Conservation (phyloP, 2,113 vertebrate genomes). For the Etia nguti region DNA sequence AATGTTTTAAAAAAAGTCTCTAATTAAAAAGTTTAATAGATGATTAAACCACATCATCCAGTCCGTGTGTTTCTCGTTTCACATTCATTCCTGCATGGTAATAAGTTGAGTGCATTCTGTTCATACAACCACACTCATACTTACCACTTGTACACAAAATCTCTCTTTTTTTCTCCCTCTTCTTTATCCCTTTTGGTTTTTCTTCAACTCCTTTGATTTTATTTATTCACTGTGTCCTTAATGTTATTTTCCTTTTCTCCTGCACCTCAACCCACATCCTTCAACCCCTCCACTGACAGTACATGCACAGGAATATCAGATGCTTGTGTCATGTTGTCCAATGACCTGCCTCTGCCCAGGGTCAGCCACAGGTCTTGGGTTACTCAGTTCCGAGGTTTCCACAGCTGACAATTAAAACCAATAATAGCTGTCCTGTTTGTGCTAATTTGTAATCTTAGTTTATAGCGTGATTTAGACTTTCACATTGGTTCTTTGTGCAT, state of each 20-base stretch:
- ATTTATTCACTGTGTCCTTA: not conserved
- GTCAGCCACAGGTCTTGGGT: constrained; percentile 16
- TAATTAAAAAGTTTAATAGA: constrained; percentile 52
- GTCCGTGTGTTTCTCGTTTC: not conserved
- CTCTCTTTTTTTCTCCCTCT: not conserved
- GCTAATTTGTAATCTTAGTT: not conserved
- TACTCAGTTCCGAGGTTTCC: not conserved
- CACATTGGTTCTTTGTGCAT: not conserved
- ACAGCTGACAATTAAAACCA: constrained; percentile 25
- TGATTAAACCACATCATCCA: constrained; percentile 41
- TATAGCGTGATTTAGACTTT: not conserved
- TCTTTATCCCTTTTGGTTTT: not conserved
- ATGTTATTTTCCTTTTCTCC: not conserved
- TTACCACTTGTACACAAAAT: not conserved
- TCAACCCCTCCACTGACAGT: not conserved
- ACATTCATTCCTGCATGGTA: constrained; percentile 17
- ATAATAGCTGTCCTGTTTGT: constrained; percentile 25
- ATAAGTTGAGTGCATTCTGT: constrained; percentile 3
- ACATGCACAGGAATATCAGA: constrained; percentile 49
- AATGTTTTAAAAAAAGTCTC: constrained; percentile 1
- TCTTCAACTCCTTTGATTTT: not conserved
- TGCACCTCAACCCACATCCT: not conserved
- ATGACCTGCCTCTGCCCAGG: not conserved
- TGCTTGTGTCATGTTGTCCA: constrained; percentile 17
- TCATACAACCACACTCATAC: not conserved